Percentiles rank a stretch among this genome's conserved stretches.
Evolutionary conservation across 2,797 vertebrate genomes (phyloP).

Genomic region (Echiichthys vipera): DNA sequence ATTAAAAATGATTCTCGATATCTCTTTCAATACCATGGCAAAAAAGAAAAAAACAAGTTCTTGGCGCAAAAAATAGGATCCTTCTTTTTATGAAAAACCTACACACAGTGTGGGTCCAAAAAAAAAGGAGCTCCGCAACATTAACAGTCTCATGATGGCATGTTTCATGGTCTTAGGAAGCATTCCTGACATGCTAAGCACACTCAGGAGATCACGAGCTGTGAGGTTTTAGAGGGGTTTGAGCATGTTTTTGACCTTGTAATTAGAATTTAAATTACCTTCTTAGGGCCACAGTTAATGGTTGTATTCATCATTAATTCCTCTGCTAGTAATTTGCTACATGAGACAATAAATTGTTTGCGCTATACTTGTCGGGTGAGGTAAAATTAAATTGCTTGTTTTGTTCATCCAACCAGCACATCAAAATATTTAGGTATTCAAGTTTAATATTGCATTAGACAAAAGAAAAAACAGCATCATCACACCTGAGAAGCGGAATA

Average conservation of each 20-base stretch:
- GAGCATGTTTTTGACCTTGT: not conserved
- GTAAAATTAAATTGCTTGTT: not conserved
- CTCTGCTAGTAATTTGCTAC: not conserved
- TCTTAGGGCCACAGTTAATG: not conserved
- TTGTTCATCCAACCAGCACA: not conserved
- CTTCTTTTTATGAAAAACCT: no score
- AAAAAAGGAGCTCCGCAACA: constrained; percentile 3
- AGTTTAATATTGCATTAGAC: not conserved
- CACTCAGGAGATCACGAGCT: constrained; percentile 4
- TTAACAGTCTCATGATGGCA: constrained; percentile 29
- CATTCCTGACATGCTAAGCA: constrained; percentile 56
- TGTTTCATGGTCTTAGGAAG: constrained; percentile 30
- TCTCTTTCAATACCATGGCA: no score
- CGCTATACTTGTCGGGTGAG: not conserved
- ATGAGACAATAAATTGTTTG: not conserved
- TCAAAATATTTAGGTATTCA: not conserved
- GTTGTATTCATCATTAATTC: not conserved
- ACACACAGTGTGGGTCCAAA: no score
- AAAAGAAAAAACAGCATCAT: not conserved
- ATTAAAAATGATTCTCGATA: no score
- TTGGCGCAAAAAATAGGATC: no score
- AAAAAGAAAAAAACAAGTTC: no score
- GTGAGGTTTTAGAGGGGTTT: no score
- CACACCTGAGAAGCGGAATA: not conserved
- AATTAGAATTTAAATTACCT: not conserved